A percentile compares a stretch with the other conserved stretches of the same genome.
These are phyloP conservation scores for Rhingia rostrata DNA, from an alignment of 2,888 invertebrate species.

Conservation along the genomic window DNA sequence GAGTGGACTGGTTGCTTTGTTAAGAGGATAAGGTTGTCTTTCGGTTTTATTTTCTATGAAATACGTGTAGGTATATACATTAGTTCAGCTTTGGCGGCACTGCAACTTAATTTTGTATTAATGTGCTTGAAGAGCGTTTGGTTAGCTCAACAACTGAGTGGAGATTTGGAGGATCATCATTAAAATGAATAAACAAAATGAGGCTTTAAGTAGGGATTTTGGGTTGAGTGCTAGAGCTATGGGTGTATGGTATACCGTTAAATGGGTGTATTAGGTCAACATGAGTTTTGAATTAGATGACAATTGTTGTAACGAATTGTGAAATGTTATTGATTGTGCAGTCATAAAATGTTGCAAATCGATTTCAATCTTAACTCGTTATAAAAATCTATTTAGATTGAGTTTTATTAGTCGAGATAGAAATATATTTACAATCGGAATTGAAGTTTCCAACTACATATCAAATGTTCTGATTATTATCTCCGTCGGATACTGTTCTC, in stretches of 20 bases:
- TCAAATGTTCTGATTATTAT: too few species aligned
- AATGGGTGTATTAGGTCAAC: slow-evolving; percentile 22
- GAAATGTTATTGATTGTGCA: slow-evolving; percentile 13
- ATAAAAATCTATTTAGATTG: too few species aligned
- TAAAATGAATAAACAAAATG: slow-evolving; percentile 8
- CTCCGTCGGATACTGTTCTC: too few species aligned
- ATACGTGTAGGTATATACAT: neutral
- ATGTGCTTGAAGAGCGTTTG: slow-evolving; percentile 38
- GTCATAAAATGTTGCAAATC: neutral
- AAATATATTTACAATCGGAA: too few species aligned
- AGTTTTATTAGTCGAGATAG: too few species aligned
- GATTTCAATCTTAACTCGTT: neutral
- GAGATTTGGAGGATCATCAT: slow-evolving; percentile 34
- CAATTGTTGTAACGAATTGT: slow-evolving; percentile 10
- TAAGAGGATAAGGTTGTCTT: slow-evolving; percentile 22
- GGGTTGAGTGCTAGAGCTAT: slow-evolving; percentile 21
- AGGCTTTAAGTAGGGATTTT: slow-evolving; percentile 22
- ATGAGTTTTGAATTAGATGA: slow-evolving; percentile 11
- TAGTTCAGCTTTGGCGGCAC: neutral
- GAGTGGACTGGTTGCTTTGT: slow-evolving; percentile 13
- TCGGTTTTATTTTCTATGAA: neutral
- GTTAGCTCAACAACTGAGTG: slow-evolving; percentile 35
- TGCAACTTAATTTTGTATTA: slow-evolving; percentile 35
- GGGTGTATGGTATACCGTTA: neutral
- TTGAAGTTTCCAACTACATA: too few species aligned